Conservation (phyloP, 1,140 invertebrate genomes). For the Magallana angulata region DNA sequence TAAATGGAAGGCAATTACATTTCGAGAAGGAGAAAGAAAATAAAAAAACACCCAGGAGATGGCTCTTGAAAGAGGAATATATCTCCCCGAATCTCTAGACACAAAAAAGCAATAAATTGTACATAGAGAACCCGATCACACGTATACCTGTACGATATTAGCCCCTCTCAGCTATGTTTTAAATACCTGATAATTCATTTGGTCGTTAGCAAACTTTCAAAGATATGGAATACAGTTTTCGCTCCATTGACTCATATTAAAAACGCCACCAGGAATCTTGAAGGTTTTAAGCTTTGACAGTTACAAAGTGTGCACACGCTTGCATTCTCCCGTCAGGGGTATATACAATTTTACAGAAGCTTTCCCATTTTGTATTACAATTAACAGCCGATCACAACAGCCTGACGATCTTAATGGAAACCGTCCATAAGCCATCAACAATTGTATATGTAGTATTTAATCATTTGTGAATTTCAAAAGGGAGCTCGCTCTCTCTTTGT, state of each 20-base stretch:
- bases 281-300: not conserved
- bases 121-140: not conserved
- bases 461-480: conserved; percentile 4
- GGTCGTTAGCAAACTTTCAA: not conserved
- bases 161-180: conserved; percentile 8
- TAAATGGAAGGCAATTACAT: too few species aligned
- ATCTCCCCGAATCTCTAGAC: not conserved
- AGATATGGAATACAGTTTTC: conserved; percentile 29
- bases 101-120: not conserved
- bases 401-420: not conserved
- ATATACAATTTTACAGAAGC: too few species aligned
- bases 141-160: not conserved
- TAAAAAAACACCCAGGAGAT: too few species aligned
- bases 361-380: not conserved
- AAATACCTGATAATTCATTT: conserved; percentile 18
- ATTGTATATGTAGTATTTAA: conserved; percentile 30
- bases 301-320: not conserved
- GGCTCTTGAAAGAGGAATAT: too few species aligned
- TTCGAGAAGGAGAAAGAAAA: too few species aligned
- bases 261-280: not conserved
- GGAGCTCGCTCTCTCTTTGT: not conserved
- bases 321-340: not conserved
- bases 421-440: conserved; percentile 1
- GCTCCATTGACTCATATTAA: conserved; percentile 11
- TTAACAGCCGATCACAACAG: not conserved